These are phyloP conservation scores for Pseudotriccus pelzelni DNA, from an alignment of 2,797 vertebrate genomes.

Conservation along the genomic window DNA sequence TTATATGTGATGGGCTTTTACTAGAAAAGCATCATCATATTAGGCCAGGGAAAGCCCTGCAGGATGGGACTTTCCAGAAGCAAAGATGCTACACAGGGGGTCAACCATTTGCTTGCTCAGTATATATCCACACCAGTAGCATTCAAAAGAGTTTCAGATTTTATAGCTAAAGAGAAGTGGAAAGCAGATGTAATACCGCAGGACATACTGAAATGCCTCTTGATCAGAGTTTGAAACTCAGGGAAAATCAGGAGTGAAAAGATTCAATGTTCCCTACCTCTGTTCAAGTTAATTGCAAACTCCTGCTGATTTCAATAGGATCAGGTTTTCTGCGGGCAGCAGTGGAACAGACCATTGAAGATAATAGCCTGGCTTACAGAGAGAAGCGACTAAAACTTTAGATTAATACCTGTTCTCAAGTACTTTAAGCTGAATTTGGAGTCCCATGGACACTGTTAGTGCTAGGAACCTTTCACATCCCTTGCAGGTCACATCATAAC, in stretches of 20 bases:
- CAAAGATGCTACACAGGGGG: neutral
- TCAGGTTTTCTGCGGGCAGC: neutral
- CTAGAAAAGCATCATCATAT: neutral
- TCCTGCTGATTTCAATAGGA: slow-evolving; percentile 16
- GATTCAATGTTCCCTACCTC: neutral
- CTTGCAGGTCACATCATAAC: neutral
- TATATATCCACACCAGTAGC: neutral
- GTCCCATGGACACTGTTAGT: neutral
- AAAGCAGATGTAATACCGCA: neutral
- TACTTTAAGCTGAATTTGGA: neutral
- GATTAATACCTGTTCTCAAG: neutral
- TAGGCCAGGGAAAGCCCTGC: neutral
- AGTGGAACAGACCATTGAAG: neutral
- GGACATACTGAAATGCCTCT: neutral
- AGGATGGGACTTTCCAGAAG: neutral
- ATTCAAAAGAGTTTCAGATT: neutral
- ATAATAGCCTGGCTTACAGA: neutral
- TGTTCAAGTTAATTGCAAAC: slow-evolving; percentile 7
- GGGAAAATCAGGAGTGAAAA: neutral
- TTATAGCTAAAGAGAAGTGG: neutral
- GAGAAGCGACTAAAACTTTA: neutral
- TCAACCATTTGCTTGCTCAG: neutral
- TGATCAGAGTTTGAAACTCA: neutral
- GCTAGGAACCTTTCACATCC: neutral
- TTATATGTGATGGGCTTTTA: neutral